Conservation (phyloP, 2,797 vertebrate genomes). For the Pseudopleuronectes americanus region DNA sequence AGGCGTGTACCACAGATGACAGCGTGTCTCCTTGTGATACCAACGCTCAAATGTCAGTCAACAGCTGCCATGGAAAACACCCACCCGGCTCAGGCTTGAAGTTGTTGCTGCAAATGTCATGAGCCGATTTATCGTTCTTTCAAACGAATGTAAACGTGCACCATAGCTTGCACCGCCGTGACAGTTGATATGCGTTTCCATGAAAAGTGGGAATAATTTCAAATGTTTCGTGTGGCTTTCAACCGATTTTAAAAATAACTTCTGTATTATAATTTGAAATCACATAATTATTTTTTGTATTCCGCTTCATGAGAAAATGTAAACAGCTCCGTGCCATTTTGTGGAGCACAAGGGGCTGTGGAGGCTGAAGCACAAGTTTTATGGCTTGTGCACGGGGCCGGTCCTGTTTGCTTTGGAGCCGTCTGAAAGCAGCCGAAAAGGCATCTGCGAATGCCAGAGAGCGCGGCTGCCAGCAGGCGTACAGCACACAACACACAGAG, state of each 20-base stretch:
- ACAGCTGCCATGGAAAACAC: slow-evolving; percentile 9
- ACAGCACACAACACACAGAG: slow-evolving; percentile 47
- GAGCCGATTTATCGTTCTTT: neutral
- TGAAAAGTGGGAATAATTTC: neutral
- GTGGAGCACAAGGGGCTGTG: slow-evolving; percentile 12
- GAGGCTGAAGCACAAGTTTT: slow-evolving; percentile 61
- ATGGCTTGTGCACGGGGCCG: slow-evolving; percentile 51
- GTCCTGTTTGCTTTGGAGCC: slow-evolving; percentile 76
- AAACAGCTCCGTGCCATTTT: slow-evolving; percentile 9
- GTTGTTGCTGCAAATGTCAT: neutral
- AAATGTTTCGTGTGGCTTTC: neutral
- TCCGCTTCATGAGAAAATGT: slow-evolving; percentile 8
- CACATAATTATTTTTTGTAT: neutral
- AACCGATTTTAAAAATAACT: neutral
- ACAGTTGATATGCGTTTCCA: neutral
- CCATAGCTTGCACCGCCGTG: neutral
- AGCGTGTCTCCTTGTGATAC: neutral
- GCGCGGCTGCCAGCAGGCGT: slow-evolving; percentile 63
- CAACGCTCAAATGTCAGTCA: slow-evolving; percentile 12
- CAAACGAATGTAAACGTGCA: neutral
- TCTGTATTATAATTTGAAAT: neutral
- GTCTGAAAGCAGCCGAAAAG: slow-evolving; percentile 66
- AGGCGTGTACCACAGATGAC: neutral
- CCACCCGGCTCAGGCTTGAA: neutral
- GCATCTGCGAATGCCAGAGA: slow-evolving; percentile 43